Percentiles rank a stretch among this genome's conserved stretches.
These are phyloP conservation scores for Meganola albula DNA, from an alignment of 2,888 invertebrate genomes.

Conservation along the genomic window DNA sequence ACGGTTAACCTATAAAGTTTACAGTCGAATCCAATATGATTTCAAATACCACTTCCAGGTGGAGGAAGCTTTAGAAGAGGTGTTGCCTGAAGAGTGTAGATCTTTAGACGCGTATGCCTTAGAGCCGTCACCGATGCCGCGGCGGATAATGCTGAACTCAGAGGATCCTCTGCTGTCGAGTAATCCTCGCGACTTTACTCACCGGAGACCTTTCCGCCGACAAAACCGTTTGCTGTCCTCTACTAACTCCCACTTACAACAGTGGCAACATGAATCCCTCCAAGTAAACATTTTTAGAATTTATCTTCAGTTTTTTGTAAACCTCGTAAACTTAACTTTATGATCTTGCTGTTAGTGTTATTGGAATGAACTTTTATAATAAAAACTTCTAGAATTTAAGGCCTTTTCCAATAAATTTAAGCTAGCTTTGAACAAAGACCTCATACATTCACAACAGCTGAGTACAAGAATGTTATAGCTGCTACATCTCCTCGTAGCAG, in stretches of 20 bases:
- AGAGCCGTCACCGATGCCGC: conserved; percentile 82
- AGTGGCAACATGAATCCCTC: conserved; percentile 65
- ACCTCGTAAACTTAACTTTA: no score
- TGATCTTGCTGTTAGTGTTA: no score
- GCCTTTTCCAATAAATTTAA: no score
- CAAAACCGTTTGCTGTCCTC: conserved; percentile 45
- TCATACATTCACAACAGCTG: no score
- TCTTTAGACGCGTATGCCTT: conserved; percentile 79
- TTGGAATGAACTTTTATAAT: no score
- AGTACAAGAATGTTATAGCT: no score
- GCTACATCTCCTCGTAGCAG: no score
- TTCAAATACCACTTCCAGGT: conserved; percentile 60
- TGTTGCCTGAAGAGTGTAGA: conserved; percentile 86
- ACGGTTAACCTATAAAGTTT: neutral
- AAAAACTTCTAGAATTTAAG: no score
- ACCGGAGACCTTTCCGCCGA: conserved; percentile 55
- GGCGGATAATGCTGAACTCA: conserved; percentile 92
- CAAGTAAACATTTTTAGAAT: conserved; percentile 41
- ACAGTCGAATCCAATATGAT: conserved; percentile 5
- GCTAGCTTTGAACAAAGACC: no score
- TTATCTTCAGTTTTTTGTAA: no score
- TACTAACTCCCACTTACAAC: conserved; percentile 46
- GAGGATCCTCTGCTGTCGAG: conserved; percentile 91
- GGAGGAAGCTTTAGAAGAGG: conserved; percentile 90
- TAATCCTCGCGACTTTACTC: conserved; percentile 86